Evolutionary conservation across 2,888 invertebrate genomes (phyloP), one percentile per base, ranked within the genome.

Genomic region (Rotaria macrura): DNA sequence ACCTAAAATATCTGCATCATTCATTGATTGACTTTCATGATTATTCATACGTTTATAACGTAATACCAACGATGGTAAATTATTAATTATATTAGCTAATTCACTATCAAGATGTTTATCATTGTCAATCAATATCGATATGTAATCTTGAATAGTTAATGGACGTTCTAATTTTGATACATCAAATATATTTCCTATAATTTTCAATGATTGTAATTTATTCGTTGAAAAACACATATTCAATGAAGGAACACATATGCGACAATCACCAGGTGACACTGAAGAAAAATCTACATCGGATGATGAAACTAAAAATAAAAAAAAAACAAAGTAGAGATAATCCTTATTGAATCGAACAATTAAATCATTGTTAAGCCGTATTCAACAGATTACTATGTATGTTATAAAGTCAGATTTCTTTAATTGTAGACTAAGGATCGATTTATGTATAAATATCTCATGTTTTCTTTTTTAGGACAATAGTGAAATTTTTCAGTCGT

Each of bases 221-320:
- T 79, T 79, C 43, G 79, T 79, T 79, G 79, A 43, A n/a, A 79
- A 43, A 43, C 40, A 79, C 79, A 79, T 79, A 40, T 79, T 79
- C n/a, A 79, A 43, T 12, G 79, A 79, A 12, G 79, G 79, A 43
- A 79, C 43, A 25, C 65, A 65, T 29, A 65, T 65, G 34, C 65
- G 65, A 65, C 65, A 65, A 34, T 65, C 65, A 65, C 20, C 34
- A 10, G 34, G 4, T 17, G 65, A 17, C 5, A 65, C 34, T 6
- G 65, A 65, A 17, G 20, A 65, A 25, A 6, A 14, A 65, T 65
- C 65, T 20, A 34, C 34, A 34, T 65, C 65, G 2, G 34, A 5
- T 34, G 34, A 65, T 34, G 29, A 17, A 20, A 65, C 65, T 65
- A 34, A 25, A 25, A 25, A 14, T 34, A 65, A 65, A 12, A 4